phyloP scores from a whole-genome alignment of 2,113 vertebrate species.

The Trinectes maculatus region DNA sequence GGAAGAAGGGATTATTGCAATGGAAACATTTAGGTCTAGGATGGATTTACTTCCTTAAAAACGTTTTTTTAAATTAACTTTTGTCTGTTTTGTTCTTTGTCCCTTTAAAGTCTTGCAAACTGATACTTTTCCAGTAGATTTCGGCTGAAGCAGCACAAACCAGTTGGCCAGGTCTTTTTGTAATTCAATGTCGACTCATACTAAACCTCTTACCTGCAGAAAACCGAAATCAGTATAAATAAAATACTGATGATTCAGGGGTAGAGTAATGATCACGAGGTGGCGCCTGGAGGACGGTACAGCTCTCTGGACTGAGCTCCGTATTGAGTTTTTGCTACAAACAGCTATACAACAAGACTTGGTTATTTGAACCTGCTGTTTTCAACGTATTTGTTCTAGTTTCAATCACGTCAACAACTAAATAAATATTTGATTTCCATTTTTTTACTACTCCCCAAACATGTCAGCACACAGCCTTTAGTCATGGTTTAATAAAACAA shows the following conservation, averaged over 20 bases:
- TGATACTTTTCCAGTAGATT: background rate
- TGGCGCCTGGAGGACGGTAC: too few relatives aligned
- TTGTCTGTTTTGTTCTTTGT: too few relatives aligned
- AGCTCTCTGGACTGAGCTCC: too few relatives aligned
- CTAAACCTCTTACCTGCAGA: too few relatives aligned
- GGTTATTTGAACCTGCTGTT: background rate
- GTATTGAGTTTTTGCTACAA: too few relatives aligned
- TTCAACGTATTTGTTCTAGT: background rate
- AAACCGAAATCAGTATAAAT: too few relatives aligned
- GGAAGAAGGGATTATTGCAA: background rate
- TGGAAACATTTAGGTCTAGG: background rate
- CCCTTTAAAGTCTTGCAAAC: background rate
- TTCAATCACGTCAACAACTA: background rate
- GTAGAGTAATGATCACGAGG: constrained; percentile 27
- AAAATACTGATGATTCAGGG: too few relatives aligned
- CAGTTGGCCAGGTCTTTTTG: background rate
- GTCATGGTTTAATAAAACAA: too few relatives aligned
- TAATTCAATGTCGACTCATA: too few relatives aligned
- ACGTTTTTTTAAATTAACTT: background rate
- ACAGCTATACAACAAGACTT: background rate
- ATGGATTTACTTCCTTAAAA: too few relatives aligned
- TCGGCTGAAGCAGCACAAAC: background rate
- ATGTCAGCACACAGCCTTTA: too few relatives aligned
- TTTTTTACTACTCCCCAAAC: too few relatives aligned
- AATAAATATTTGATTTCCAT: background rate